phyloP scores from a whole-genome alignment of 2,888 invertebrate species.

The Bursaphelenchus okinawaensis region DNA sequence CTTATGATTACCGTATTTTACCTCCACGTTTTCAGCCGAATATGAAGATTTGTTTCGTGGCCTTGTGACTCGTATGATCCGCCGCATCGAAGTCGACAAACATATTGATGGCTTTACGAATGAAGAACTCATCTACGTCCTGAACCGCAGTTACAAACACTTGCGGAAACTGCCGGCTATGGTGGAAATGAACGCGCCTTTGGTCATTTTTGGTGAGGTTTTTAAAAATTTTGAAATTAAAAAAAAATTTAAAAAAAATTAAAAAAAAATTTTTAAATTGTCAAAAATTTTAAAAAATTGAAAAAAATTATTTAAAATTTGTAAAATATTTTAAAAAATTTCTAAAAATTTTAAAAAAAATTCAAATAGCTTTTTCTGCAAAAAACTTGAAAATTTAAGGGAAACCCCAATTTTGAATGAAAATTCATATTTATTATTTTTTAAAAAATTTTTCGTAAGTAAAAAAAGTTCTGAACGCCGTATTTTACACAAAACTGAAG shows the following conservation, averaged over 20 bases:
- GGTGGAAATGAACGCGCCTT: slow-evolving; percentile 31
- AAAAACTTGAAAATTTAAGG: not conserved
- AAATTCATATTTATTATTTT: not conserved
- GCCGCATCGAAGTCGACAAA: slow-evolving; percentile 11
- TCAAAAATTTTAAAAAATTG: no score
- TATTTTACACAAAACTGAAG: not conserved
- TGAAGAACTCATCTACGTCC: slow-evolving; percentile 12
- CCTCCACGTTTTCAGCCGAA: not conserved
- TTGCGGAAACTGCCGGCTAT: slow-evolving; percentile 31
- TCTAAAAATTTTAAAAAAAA: no score
- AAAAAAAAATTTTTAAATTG: no score
- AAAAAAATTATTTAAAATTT: no score
- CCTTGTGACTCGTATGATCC: slow-evolving; percentile 15
- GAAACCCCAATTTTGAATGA: not conserved
- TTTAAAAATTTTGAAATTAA: slow-evolving; percentile 45
- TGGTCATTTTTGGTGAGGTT: slow-evolving; percentile 40
- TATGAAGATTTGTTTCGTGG: not conserved
- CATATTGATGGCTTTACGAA: slow-evolving; percentile 18
- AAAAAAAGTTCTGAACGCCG: not conserved
- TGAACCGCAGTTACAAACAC: slow-evolving; percentile 21
- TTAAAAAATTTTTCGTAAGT: no score
- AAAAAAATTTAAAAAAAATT: no score
- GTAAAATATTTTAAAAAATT: no score
- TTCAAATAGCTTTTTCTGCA: not conserved
- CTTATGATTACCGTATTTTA: no score